phyloP scores from a whole-genome alignment of 1,140 invertebrate genomes.

The Dendrolimus punctatus region DNA sequence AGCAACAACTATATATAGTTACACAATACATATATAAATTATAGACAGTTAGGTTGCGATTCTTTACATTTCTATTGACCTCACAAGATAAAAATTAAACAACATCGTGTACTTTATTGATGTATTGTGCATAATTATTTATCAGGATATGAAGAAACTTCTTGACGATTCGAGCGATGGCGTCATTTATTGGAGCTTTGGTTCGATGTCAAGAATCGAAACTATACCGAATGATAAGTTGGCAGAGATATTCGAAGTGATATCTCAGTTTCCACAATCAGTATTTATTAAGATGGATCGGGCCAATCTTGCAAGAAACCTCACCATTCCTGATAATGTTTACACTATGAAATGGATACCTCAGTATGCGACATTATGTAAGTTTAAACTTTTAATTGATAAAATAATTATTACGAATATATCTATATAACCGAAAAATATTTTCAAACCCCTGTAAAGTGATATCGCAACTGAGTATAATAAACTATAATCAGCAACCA shows the following conservation, averaged over 20 bases:
- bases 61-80: too few relatives aligned
- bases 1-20: too few relatives aligned
- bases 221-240: conserved; percentile 66
- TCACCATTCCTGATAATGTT: conserved; percentile 74
- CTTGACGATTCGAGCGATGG: conserved; percentile 74
- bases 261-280: conserved; percentile 68
- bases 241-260: conserved; percentile 61
- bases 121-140: not conserved
- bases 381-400: conserved; percentile 21
- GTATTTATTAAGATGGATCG: conserved; percentile 75
- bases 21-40: too few relatives aligned
- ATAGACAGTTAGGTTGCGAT: too few relatives aligned
- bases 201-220: conserved; percentile 75
- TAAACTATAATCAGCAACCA: too few relatives aligned
- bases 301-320: conserved; percentile 62
- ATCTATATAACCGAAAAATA: too few relatives aligned
- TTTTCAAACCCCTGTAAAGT: too few relatives aligned
- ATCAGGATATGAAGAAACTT: conserved; percentile 72
- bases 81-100: too few relatives aligned
- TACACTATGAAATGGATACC: conserved; percentile 78
- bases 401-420: not conserved
- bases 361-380: conserved; percentile 77
- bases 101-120: too few relatives aligned
- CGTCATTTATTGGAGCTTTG: conserved; percentile 80
- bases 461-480: too few relatives aligned